Base-by-base conservation (phyloP, 2,797 vertebrate species). In the Synaphobranchus kaupii region DNA sequence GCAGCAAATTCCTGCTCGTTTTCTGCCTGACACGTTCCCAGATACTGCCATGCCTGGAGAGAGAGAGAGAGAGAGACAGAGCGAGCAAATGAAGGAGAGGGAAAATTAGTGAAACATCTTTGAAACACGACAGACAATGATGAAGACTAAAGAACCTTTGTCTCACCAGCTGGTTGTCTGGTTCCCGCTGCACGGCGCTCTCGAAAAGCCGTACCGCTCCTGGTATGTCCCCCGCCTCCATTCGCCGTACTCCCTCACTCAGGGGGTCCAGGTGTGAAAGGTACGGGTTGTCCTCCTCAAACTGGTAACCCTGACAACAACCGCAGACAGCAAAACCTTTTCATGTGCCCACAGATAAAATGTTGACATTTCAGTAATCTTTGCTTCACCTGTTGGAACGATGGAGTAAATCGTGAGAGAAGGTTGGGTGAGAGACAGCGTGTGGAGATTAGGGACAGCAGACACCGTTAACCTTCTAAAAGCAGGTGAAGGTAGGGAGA, bases 11-110 rank as follows among this genome's bases (percentile, higher is more conserved):
- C 99, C 88, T 99, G 98, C 47, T 99, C 99, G 0, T 99, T 99
- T 94, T 99, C 98, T 52, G 99, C 99, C 93, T 99, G 99, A 76
- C 98, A 99, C 47, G 98, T 99, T 87, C 99, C 99, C 94, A 99
- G 95, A 92, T 99, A 99, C 86, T 99, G 99, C 99, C 99, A 99
- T 31, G 98, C 99, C 99, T 99, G 89, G 89, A 39, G 39, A 39
- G 39, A 17, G 44, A 71, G 83, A 91, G 47, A 1, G 1, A 58
- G 80, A 56, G 50, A 34, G 34, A 4, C 0, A 7, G n/a, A 68
- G 7, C 1, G 63, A 63, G 58, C 13, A 22, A 60, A 22, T 6
- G 25, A 25, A 66, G 3, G 2, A 73, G 5, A 47, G 39, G 6
- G 1, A 44, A 17, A 78, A 39, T 20, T 7, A 22, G 39, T 44